These are phyloP conservation scores for Tangara arthus DNA, from an alignment of 2,797 vertebrate species.

Conservation along the genomic window DNA sequence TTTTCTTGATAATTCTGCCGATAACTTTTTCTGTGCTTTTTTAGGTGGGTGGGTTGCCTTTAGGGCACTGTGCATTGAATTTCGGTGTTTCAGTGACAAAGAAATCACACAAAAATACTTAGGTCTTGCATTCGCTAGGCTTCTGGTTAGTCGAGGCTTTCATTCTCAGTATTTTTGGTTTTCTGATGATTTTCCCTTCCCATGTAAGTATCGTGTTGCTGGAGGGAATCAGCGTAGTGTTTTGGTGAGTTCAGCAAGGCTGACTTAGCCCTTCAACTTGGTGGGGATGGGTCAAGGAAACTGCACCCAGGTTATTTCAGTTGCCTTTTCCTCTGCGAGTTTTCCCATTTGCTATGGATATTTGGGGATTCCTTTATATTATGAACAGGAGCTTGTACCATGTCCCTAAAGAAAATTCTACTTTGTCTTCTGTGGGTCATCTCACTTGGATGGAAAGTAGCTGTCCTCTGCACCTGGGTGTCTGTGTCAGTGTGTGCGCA, in stretches of 20 bases:
- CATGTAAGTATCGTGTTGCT: not conserved
- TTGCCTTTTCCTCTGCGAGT: not conserved
- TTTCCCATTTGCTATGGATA: not conserved
- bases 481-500: not conserved
- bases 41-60: slow-evolving; percentile 46
- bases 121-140: not conserved
- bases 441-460: not conserved
- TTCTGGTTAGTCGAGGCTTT: not conserved
- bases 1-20: slow-evolving; percentile 51
- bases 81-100: slow-evolving; percentile 42
- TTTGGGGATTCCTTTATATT: not conserved
- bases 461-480: not conserved
- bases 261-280: not conserved
- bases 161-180: not conserved
- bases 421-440: accelerated
- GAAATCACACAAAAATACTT: not conserved
- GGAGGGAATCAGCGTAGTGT: not conserved
- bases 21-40: slow-evolving; percentile 50
- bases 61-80: slow-evolving; percentile 28
- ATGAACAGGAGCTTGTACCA: not conserved
- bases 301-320: not conserved
- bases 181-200: not conserved
- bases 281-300: not conserved
- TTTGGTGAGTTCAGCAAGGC: not conserved
- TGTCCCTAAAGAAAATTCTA: not conserved